These are phyloP conservation scores for Schizopygopsis pylzovi DNA, from an alignment of 2,797 vertebrate species.

Conservation along the genomic window DNA sequence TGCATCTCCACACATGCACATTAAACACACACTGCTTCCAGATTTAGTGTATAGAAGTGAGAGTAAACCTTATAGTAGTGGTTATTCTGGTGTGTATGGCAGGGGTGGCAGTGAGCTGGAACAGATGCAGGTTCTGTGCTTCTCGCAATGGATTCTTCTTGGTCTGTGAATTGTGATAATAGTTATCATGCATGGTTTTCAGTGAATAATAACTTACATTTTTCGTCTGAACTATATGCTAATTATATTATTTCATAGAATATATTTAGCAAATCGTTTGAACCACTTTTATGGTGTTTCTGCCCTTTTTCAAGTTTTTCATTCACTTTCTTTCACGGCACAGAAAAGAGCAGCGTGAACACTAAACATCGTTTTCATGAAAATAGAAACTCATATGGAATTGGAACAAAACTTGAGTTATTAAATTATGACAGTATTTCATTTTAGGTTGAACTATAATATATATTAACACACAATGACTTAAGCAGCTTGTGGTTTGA, in stretches of 20 bases:
- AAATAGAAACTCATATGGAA: background rate
- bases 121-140: conserved; percentile 72
- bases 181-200: background rate
- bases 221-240: background rate
- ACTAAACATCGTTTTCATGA: background rate
- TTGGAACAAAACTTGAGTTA: background rate
- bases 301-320: background rate
- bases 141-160: conserved; percentile 40
- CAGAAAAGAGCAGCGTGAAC: background rate
- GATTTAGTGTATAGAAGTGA: conserved; percentile 54
- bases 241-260: background rate
- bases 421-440: background rate
- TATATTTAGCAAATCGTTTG: background rate
- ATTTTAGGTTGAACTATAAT: background rate
- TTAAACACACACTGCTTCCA: conserved; percentile 39
- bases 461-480: conserved; percentile 4
- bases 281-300: background rate
- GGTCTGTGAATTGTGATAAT: background rate
- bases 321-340: background rate
- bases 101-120: conserved; percentile 69
- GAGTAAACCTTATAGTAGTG: conserved; percentile 67
- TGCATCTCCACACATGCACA: conserved; percentile 11
- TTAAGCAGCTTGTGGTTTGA: conserved; percentile 23
- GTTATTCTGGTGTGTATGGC: conserved; percentile 59
- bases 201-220: background rate